Evolutionary conservation across 2,113 vertebrate species (phyloP).

Genomic region (Phrynocephalus versicolor): DNA sequence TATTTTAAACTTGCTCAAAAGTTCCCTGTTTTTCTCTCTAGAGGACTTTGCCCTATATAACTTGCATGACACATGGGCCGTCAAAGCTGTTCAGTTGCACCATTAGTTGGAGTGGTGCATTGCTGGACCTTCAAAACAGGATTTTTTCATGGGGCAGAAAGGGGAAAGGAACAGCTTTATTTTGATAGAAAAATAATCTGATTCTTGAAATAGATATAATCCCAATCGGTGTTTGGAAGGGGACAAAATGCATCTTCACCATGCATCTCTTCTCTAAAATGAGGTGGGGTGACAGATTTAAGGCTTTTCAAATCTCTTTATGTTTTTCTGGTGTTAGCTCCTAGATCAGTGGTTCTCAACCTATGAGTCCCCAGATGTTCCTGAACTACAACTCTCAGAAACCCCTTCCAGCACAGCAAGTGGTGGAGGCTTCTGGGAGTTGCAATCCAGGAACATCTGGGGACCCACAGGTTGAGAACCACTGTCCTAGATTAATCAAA

Average conservation of each 20-base stretch:
- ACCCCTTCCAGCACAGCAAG: no score
- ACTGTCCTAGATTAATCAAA: no score
- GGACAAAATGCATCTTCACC: neutral
- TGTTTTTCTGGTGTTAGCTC: neutral
- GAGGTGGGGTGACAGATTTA: neutral
- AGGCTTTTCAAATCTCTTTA: neutral
- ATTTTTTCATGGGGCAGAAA: neutral
- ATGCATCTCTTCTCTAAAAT: neutral
- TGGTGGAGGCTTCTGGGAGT: no score
- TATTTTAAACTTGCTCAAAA: neutral
- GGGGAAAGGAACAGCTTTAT: neutral
- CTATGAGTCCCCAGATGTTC: no score
- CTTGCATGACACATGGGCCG: neutral
- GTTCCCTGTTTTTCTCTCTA: neutral
- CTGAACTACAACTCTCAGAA: no score
- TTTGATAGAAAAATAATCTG: neutral
- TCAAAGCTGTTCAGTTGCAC: neutral
- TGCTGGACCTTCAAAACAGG: neutral
- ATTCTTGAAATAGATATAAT: neutral
- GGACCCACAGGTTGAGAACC: no score
- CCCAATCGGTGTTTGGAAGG: neutral
- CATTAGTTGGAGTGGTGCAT: neutral
- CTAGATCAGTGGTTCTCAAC: no score
- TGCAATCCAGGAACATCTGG: no score
- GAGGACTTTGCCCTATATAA: conserved; percentile 1